These are phyloP conservation scores for Barbus barbus DNA, from an alignment of 2,113 vertebrate genomes.

Conservation along the genomic window DNA sequence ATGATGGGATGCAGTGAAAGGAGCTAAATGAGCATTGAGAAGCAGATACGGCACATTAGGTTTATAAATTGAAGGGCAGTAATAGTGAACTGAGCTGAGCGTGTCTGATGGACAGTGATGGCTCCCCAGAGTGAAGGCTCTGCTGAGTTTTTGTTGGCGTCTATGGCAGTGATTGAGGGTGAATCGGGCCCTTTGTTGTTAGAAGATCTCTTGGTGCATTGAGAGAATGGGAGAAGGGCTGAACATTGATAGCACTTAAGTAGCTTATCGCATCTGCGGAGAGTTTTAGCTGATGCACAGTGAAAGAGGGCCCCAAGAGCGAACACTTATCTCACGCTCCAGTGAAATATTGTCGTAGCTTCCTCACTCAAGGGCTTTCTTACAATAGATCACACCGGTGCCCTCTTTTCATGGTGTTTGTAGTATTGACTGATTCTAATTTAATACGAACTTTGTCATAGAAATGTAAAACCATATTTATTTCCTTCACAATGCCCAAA, in stretches of 20 bases:
- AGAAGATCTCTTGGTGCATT: conserved; percentile 25
- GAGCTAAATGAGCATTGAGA: conserved; percentile 33
- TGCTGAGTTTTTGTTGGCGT: conserved; percentile 21
- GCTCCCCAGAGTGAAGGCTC: conserved; percentile 33
- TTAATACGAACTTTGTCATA: not conserved
- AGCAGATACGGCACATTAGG: conserved; percentile 27
- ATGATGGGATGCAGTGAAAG: conserved; percentile 20
- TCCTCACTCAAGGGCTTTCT: conserved; percentile 28
- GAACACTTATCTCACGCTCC: conserved; percentile 25
- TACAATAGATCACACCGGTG: conserved; percentile 32
- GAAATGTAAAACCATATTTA: not conserved
- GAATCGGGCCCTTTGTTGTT: conserved; percentile 19
- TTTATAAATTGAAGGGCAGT: conserved; percentile 39
- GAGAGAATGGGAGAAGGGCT: conserved; percentile 31
- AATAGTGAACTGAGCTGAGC: conserved; percentile 20
- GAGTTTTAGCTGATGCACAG: conserved; percentile 17
- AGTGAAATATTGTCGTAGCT: not conserved
- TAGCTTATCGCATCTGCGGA: conserved; percentile 39
- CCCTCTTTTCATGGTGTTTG: conserved; percentile 5
- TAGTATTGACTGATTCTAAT: conserved; percentile 24
- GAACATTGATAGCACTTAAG: conserved; percentile 45
- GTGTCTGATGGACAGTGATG: conserved; percentile 37
- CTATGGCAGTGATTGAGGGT: conserved; percentile 38
- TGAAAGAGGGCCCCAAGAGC: conserved; percentile 21
- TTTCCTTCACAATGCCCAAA: not conserved